Percentiles rank a stretch among this genome's conserved stretches.
Evolutionary conservation across 2,113 vertebrate genomes (phyloP).

Genomic region (Collichthys lucidus): DNA sequence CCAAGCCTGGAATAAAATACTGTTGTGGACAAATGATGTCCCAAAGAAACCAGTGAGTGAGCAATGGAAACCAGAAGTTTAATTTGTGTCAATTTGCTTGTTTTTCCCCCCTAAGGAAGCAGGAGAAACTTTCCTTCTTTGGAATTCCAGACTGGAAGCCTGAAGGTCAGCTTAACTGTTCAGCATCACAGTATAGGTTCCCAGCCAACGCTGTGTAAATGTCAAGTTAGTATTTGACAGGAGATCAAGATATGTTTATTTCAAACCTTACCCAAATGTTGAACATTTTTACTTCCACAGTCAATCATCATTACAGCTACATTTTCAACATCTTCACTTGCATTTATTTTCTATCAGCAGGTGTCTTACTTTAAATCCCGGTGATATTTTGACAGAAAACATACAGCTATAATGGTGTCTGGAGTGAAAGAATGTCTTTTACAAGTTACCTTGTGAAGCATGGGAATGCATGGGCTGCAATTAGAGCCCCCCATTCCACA

Average conservation of each 20-base stretch:
- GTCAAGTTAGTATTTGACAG: background rate
- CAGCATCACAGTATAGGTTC: background rate
- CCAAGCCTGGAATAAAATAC: background rate
- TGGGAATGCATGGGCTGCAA: conserved; percentile 37
- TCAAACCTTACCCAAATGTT: background rate
- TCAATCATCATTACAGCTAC: background rate
- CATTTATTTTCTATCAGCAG: background rate
- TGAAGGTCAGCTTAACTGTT: background rate
- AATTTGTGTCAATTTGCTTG: background rate
- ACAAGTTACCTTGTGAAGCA: conserved; percentile 36
- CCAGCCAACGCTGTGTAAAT: background rate
- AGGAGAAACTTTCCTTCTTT: background rate
- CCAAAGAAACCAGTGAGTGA: background rate
- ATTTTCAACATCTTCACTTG: background rate
- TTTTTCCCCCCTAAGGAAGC: background rate
- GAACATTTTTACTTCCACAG: background rate
- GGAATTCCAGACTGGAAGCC: background rate
- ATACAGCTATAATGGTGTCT: conserved; percentile 25
- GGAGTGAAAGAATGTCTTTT: conserved; percentile 3
- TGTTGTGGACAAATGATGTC: background rate
- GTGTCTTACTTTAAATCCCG: background rate
- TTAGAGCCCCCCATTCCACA: conserved; percentile 58
- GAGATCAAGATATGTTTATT: background rate
- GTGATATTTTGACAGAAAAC: conserved; percentile 50
- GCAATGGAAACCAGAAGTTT: conserved; percentile 1